Base-by-base conservation (phyloP, 2,113 vertebrate genomes). In the Mohoua ochrocephala region DNA sequence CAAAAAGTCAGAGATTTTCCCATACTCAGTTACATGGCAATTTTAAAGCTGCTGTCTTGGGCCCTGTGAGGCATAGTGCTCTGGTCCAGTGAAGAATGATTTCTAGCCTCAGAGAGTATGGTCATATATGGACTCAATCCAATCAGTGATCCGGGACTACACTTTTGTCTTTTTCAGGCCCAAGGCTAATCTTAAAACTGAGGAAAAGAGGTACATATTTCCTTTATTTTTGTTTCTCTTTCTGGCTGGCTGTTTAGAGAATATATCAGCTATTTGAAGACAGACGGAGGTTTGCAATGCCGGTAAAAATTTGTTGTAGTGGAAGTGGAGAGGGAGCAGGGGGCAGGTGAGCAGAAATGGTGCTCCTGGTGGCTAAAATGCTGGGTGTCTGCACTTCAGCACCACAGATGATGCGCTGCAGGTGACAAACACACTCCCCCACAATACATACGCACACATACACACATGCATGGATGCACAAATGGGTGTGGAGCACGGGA, bases 401-500 rank as follows among this genome's bases (percentile, higher is more conserved):
- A 63, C 14, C 33, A n/a, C 42, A 28, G 52, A 27, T 33, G 65
- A 37, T 47, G 21, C 10, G 17, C 15, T 28, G 13, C 28, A 57
- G 6, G 53, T 13, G 20, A 22, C 23, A 44, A 52, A 56, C 20
- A 41, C 24, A 52, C 4, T n/a, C 4, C 13, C 3, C 1, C 7
- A 15, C 23, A 45, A n/a, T 1, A 3, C 44, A 47, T 13, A 26
- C 23, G 14, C 2, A 2, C 5, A 11, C 56, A 13, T 7, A 5
- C 1, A 1, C 28, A 13, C 41, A 22, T 5, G 7, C 27, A 35
- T 1, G 3, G 50, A 37, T 28, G 24, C 35, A 59, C 15, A 52
- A 30, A 83, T 17, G 9, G 9, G 27, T 52, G 52, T 0, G 0
- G 47, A 69, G 26, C 21, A 67, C 0, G 10, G 47, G 59, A 33